phyloP scores from a whole-genome alignment of 1,140 invertebrate species.

The Sarcophaga bullata region DNA sequence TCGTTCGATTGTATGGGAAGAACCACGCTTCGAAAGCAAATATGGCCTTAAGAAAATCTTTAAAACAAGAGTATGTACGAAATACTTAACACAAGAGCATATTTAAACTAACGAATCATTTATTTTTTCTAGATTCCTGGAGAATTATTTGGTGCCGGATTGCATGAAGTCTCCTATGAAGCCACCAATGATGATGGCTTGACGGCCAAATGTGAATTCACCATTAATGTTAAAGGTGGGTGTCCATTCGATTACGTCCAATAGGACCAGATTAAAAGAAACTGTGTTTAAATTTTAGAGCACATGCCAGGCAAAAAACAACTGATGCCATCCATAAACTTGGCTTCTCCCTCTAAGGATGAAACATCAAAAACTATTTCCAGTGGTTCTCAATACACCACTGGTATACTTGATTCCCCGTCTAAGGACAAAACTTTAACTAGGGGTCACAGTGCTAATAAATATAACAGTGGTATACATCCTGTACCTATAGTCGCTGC shows the following conservation, averaged over 20 bases:
- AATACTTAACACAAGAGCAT: constrained; percentile 13
- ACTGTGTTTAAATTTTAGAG: neutral
- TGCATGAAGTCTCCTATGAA: constrained; percentile 73
- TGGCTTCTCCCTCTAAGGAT: neutral
- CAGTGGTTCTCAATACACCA: constrained; percentile 28
- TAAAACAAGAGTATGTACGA: constrained; percentile 71
- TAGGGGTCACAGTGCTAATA: constrained; percentile 22
- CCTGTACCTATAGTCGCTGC: neutral
- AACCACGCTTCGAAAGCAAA: constrained; percentile 73
- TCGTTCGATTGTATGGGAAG: constrained; percentile 73
- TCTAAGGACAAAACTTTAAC: neutral
- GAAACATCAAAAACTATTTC: neutral
- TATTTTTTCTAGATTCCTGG: constrained; percentile 69
- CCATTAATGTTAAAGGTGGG: constrained; percentile 71
- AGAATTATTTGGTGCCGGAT: constrained; percentile 69
- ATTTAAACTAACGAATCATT: constrained; percentile 18
- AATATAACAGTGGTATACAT: neutral
- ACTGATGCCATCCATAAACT: neutral
- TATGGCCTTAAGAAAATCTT: constrained; percentile 72
- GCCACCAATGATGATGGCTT: constrained; percentile 73
- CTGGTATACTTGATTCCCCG: neutral
- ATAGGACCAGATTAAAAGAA: neutral
- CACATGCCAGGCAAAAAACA: neutral
- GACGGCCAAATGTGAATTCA: constrained; percentile 73
- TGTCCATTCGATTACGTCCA: no score